Conservation (phyloP, 2,797 vertebrate species). For the Phalanger gymnotis region DNA sequence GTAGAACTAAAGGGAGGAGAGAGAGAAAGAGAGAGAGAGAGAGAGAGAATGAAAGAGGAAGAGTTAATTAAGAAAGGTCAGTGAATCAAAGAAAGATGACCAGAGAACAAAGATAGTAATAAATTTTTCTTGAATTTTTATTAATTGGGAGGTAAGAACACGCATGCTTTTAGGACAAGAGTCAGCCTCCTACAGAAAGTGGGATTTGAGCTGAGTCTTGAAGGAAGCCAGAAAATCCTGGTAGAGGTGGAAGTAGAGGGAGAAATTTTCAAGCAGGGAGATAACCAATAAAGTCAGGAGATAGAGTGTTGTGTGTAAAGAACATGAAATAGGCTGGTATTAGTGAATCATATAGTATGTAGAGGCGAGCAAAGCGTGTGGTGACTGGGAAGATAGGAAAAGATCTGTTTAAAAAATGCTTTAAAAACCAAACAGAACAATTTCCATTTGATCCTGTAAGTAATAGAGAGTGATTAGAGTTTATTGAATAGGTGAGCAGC, state of each 20-base stretch:
- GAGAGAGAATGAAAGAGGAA: conserved; percentile 75
- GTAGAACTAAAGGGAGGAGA: conserved; percentile 35
- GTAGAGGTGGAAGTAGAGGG: not conserved
- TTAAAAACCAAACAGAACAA: not conserved
- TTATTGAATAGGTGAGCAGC: not conserved
- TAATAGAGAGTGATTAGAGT: not conserved
- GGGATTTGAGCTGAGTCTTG: not conserved
- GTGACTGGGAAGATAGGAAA: not conserved
- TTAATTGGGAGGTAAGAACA: conserved; percentile 59
- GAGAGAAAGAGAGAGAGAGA: conserved; percentile 65
- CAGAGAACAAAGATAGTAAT: conserved; percentile 77
- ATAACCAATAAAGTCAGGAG: not conserved
- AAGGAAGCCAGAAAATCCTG: not conserved
- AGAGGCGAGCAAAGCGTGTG: not conserved
- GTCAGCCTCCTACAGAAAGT: not conserved
- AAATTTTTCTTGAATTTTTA: conserved; percentile 76
- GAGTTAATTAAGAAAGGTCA: conserved; percentile 83
- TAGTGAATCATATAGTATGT: not conserved
- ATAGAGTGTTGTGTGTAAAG: not conserved
- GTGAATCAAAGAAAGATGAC: conserved; percentile 84
- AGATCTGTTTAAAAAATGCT: not conserved
- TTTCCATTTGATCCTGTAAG: not conserved
- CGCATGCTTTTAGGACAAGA: not conserved
- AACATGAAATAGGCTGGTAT: not conserved
- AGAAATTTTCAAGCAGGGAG: not conserved